phyloP scores from a whole-genome alignment of 2,888 invertebrate genomes.

The Zaprionus lineosus region DNA sequence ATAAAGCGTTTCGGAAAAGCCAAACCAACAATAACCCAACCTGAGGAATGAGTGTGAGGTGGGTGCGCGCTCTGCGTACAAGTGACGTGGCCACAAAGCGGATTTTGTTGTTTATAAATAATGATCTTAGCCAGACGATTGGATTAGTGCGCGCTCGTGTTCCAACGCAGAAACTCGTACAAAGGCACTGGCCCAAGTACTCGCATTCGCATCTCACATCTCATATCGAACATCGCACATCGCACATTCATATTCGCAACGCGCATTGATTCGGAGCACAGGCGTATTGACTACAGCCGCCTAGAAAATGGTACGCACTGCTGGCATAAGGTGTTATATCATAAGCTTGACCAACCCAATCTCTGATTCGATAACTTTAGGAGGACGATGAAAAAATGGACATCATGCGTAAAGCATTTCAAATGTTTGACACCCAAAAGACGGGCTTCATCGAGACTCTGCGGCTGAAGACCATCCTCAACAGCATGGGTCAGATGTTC shows the following conservation, averaged over 20 bases:
- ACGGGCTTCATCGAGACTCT: constrained; percentile 95
- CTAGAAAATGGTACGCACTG: constrained; percentile 39
- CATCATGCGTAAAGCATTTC: constrained; percentile 97
- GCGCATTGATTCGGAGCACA: constrained; percentile 26
- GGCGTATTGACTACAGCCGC: constrained; percentile 5
- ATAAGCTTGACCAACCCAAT: too few relatives aligned
- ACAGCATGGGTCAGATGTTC: constrained; percentile 97
- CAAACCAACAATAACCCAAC: constrained; percentile 63
- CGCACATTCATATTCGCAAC: constrained; percentile 41
- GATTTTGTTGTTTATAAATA: constrained; percentile 80
- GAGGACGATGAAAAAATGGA: constrained; percentile 92
- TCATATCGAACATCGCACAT: constrained; percentile 33
- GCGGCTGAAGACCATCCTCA: constrained; percentile 95
- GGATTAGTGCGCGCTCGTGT: constrained; percentile 79
- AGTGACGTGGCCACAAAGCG: constrained; percentile 64
- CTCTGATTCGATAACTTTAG: constrained; percentile 41
- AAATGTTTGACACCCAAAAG: constrained; percentile 97
- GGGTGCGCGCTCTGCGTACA: constrained; percentile 40
- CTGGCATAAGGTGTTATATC: constrained; percentile 32
- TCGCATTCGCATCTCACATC: constrained; percentile 31
- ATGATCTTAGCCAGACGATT: constrained; percentile 80
- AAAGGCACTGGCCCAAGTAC: constrained; percentile 26
- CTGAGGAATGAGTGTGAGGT: constrained; percentile 51
- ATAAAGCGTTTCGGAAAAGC: constrained; percentile 60
- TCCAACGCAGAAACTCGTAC: constrained; percentile 64